Evolutionary conservation across 1,140 invertebrate species (phyloP).

Genomic region (Macrobrachium rosenbergii): DNA sequence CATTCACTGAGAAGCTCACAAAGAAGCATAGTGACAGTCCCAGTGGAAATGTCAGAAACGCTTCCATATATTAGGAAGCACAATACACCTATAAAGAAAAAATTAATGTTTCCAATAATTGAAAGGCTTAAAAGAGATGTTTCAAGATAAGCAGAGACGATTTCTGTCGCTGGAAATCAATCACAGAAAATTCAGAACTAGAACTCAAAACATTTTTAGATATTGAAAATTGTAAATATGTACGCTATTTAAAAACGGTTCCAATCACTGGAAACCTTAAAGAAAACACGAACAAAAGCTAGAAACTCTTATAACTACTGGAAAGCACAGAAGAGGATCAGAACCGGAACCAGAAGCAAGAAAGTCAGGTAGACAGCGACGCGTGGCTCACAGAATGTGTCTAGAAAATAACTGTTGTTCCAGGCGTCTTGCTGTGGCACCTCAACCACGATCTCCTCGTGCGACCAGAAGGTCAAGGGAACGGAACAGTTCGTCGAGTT

Average conservation of each 20-base stretch:
- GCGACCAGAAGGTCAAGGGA: conserved; percentile 78
- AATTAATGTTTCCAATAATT: too few species aligned
- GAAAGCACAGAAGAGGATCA: conserved; percentile 82
- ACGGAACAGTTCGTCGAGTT: conserved; percentile 78
- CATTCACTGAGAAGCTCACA: too few species aligned
- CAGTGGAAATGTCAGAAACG: too few species aligned
- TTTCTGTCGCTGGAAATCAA: too few species aligned
- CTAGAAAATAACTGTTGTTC: conserved; percentile 81
- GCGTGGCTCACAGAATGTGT: conserved; percentile 81
- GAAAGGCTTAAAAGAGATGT: too few species aligned
- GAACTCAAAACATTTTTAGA: too few species aligned
- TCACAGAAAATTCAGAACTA: too few species aligned
- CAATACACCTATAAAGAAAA: too few species aligned
- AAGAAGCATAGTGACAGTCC: too few species aligned
- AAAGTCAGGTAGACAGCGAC: conserved; percentile 79
- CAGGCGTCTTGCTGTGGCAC: conserved; percentile 71
- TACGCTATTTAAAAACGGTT: background rate
- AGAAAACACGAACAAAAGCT: background rate
- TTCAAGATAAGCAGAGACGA: too few species aligned
- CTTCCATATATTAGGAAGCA: too few species aligned
- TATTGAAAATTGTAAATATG: background rate
- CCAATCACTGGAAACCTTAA: background rate
- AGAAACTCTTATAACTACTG: conserved; percentile 60
- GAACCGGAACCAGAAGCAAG: conserved; percentile 78
- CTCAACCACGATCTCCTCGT: conserved; percentile 74